Conservation (phyloP, 2,797 vertebrate species). For the Crypturellus tataupa region DNA sequence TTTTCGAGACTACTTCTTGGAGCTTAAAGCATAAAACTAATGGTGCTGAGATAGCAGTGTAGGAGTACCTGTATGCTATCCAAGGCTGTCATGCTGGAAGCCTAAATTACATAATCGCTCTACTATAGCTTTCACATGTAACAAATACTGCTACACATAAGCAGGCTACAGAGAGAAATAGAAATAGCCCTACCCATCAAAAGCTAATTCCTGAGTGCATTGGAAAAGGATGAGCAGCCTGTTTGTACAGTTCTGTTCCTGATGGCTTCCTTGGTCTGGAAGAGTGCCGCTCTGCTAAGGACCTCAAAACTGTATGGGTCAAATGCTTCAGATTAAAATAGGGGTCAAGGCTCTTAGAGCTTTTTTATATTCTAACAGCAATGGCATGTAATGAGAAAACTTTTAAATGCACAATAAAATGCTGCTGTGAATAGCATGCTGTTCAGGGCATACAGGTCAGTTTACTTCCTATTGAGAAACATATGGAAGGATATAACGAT, state of each 20-base stretch:
- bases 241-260: background rate
- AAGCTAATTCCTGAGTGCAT: background rate
- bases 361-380: background rate
- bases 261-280: background rate
- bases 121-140: background rate
- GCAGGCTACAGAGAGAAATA: background rate
- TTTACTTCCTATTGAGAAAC: background rate
- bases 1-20: background rate
- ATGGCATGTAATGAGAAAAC: background rate
- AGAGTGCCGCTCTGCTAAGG: background rate
- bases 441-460: background rate
- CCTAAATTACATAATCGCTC: background rate
- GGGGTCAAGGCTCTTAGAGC: background rate
- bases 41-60: background rate
- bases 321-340: background rate
- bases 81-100: background rate
- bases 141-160: rapidly evolving
- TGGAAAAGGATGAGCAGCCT: background rate
- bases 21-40: background rate
- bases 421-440: background rate
- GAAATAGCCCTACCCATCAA: background rate
- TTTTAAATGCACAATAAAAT: background rate
- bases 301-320: background rate
- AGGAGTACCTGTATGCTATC: background rate
- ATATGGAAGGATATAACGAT: background rate